Conservation (phyloP, 2,888 invertebrate genomes). For the Metopia argyrocephala region DNA sequence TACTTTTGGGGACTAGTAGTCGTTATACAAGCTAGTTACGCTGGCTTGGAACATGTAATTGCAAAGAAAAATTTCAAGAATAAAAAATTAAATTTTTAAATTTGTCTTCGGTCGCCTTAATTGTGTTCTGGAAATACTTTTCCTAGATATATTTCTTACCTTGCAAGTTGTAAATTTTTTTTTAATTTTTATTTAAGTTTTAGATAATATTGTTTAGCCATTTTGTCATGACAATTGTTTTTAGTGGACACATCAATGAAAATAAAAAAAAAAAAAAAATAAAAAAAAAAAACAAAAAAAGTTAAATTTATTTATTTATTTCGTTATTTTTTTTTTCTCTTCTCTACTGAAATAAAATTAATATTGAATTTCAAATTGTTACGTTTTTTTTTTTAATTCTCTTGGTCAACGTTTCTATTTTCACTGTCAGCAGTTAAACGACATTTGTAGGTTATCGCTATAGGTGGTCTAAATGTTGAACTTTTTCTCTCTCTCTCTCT, state of each 20-base stretch:
- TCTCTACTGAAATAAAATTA: conserved; percentile 21
- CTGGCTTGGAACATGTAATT: neutral
- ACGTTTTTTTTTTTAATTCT: conserved; percentile 30
- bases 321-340: no score
- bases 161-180: neutral
- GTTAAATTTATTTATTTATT: neutral
- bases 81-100: neutral
- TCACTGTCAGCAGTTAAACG: conserved; percentile 42
- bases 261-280: no score
- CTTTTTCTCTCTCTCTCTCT: no score
- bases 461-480: conserved; percentile 60
- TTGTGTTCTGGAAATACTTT: neutral
- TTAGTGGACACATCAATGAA: conserved; percentile 11
- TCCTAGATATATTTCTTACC: neutral
- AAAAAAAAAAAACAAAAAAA: neutral
- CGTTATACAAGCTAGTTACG: no score
- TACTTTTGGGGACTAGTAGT: no score
- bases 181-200: neutral
- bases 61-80: neutral
- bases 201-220: neutral
- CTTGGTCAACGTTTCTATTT: conserved; percentile 31
- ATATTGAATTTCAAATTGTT: conserved; percentile 56
- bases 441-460: conserved; percentile 56
- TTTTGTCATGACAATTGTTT: conserved; percentile 48
- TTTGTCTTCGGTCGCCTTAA: neutral